These are phyloP conservation scores for Colletes collaris DNA, from an alignment of 2,888 invertebrate species.

Conservation along the genomic window DNA sequence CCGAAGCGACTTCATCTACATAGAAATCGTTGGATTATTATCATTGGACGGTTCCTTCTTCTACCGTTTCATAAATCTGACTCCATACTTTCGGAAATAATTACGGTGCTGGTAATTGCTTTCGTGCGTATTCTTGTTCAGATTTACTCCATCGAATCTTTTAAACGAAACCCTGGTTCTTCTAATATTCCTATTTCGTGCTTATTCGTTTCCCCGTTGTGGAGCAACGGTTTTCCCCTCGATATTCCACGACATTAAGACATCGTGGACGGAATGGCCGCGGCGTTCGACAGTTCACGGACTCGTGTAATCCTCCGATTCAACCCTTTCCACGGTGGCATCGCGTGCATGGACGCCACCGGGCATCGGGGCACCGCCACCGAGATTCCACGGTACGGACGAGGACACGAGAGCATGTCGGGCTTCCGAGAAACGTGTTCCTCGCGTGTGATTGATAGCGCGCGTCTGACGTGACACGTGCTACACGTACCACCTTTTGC, in stretches of 20 bases:
- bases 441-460: constrained; percentile 69
- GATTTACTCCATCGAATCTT: too few species aligned
- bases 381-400: constrained; percentile 48
- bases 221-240: background rate
- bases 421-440: constrained; percentile 67
- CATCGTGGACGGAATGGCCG: constrained; percentile 13
- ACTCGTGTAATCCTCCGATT: constrained; percentile 15
- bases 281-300: constrained; percentile 26
- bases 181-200: too few species aligned
- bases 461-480: constrained; percentile 70
- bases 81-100: too few species aligned
- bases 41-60: too few species aligned
- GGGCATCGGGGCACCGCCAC: background rate
- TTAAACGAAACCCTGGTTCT: too few species aligned
- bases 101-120: too few species aligned
- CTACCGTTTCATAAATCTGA: too few species aligned
- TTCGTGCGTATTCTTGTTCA: too few species aligned
- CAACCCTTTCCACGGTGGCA: constrained; percentile 13
- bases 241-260: constrained; percentile 26
- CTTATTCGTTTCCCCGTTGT: background rate
- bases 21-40: too few species aligned
- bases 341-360: constrained; percentile 54
- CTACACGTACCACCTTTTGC: constrained; percentile 68
- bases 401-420: constrained; percentile 49
- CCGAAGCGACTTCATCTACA: too few species aligned